These are phyloP conservation scores for Neodiprion virginianus DNA, from an alignment of 1,140 invertebrate genomes.

Conservation along the genomic window DNA sequence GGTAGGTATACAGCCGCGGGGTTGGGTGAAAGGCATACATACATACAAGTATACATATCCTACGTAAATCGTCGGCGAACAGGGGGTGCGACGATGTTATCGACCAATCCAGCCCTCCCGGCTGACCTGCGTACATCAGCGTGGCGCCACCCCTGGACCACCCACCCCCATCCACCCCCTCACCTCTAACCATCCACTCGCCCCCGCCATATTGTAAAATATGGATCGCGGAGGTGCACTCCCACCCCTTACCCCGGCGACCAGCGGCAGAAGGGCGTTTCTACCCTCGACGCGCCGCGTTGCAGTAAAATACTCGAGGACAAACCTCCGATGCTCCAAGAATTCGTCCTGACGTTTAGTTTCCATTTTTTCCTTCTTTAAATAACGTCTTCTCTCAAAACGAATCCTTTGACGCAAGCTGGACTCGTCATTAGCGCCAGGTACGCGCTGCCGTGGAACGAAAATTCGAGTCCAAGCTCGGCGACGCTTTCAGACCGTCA, in stretches of 20 bases:
- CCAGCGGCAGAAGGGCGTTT: constrained; percentile 5
- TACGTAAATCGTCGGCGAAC: constrained; percentile 19
- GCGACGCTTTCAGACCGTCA: too few species aligned
- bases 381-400: too few species aligned
- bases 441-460: too few species aligned
- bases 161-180: constrained; percentile 51
- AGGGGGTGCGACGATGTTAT: constrained; percentile 53
- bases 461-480: too few species aligned
- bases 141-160: constrained; percentile 53
- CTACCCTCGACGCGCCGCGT: too few species aligned
- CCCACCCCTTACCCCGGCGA: constrained; percentile 25
- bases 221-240: constrained; percentile 58
- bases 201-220: constrained; percentile 60
- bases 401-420: too few species aligned
- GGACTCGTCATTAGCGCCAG: too few species aligned
- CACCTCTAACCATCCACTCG: constrained; percentile 51
- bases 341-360: too few species aligned
- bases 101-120: constrained; percentile 51
- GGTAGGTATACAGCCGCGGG: background rate
- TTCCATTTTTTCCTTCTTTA: too few species aligned
- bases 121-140: constrained; percentile 58
- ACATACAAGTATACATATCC: constrained; percentile 15
- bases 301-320: too few species aligned
- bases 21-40: constrained; percentile 38
- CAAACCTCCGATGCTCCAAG: too few species aligned